These are phyloP conservation scores for Tenrec ecaudatus DNA, from an alignment of 2,113 vertebrate genomes.

Conservation along the genomic window DNA sequence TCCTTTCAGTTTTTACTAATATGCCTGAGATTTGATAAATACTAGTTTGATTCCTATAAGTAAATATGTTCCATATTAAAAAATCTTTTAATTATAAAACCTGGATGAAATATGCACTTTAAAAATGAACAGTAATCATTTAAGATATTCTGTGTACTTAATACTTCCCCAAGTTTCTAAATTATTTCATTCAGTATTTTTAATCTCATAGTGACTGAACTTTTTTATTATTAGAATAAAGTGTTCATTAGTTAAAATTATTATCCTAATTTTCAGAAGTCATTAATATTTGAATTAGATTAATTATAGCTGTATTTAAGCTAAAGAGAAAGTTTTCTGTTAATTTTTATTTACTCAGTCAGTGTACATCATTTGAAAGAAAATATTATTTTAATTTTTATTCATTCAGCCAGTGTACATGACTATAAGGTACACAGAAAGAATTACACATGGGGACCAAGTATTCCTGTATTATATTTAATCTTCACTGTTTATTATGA, in stretches of 20 bases:
- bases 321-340: neutral
- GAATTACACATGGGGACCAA: neutral
- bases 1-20: neutral
- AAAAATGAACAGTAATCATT: neutral
- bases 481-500: neutral
- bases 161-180: neutral
- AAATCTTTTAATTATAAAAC: neutral
- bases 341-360: neutral
- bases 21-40: neutral
- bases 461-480: constrained; percentile 11
- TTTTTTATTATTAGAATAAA: constrained; percentile 32
- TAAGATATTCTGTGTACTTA: neutral
- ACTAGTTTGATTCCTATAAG: neutral
- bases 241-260: constrained; percentile 35
- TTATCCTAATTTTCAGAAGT: neutral
- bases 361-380: neutral
- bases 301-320: neutral
- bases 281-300: constrained; percentile 5
- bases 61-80: neutral
- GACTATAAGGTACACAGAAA: neutral
- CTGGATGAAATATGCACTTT: neutral
- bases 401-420: neutral
- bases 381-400: constrained; percentile 28
- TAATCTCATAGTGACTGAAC: neutral
- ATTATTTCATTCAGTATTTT: constrained; percentile 9